Evolutionary conservation across 2,797 vertebrate species (phyloP), one percentile per base, ranked within the genome.

Genomic region (Brachyalestes nurse): DNA sequence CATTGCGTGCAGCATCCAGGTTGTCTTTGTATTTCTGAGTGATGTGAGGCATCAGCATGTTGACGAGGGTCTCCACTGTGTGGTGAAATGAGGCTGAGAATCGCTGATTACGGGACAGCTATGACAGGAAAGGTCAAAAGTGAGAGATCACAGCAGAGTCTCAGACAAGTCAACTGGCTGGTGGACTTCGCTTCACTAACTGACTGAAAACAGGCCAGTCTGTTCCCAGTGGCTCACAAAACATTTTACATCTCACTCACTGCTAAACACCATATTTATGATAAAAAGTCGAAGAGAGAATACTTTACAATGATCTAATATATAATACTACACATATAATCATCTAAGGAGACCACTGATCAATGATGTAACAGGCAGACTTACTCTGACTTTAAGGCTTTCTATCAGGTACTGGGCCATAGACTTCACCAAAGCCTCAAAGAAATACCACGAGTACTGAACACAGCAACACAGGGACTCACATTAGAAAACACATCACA

Each of bases 391-490:
- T 94, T 98, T 99, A 79, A 93, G 91, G 88, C 96, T 98, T 91
- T 99, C 96, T 86, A 98, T 96, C 92, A 99, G 90, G 89, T 97
- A 95, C 88, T 99, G 98, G 82, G 97, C 97, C 98, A 99, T 98
- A 84, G 98, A 99, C 90, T 99, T 99, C 88, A 98, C 96, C 85
- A 99, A 90, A 82, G 96, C 95, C 92, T 99, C 97, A 88, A 99
- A 99, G 95, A 99, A 99, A 95, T 98, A 99, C 98, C 98, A 99
- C 0, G 98, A 99, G 91, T 99, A 99, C 98, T 99, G 89, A 58
- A 16, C 53, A 34, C 14, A 49, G 38, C 38, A 55, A 8, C 14
- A 25, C 23, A 38, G 40, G 51, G 14, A 72, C 21, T 72, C 0
- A 21, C 14, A 92, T 79, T 87, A 89, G 13, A 5, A 28, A 28